Conservation (phyloP, 2,888 invertebrate species). For the Andrena bicolor region DNA sequence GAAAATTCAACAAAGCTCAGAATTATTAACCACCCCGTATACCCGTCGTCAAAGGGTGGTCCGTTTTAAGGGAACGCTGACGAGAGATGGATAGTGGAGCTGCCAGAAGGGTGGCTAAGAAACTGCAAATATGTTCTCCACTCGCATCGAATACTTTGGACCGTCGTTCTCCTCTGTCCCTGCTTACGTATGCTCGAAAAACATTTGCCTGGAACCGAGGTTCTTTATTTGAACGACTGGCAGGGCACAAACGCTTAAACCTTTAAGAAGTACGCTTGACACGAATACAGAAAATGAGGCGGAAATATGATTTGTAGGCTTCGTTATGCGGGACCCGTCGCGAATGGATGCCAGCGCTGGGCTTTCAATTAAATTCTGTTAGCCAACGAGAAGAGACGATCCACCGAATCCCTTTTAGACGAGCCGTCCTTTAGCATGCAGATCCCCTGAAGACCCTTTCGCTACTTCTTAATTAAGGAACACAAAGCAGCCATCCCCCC, state of each 20-base stretch:
- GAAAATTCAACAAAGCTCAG: too few relatives aligned
- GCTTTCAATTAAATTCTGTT: conserved; percentile 15
- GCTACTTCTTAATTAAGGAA: conserved; percentile 23
- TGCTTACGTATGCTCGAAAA: conserved; percentile 29
- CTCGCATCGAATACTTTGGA: conserved; percentile 12
- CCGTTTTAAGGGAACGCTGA: not conserved
- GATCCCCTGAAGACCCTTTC: conserved; percentile 28
- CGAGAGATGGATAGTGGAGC: not conserved
- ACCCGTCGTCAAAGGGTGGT: not conserved
- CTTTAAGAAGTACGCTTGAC: conserved; percentile 49
- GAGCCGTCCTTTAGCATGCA: conserved; percentile 13
- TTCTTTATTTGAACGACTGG: conserved; percentile 40
- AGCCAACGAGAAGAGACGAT: conserved; percentile 23
- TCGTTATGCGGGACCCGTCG: conserved; percentile 17
- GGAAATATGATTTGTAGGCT: conserved; percentile 44
- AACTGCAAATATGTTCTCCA: not conserved
- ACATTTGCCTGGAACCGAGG: conserved; percentile 37
- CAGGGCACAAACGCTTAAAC: conserved; percentile 29
- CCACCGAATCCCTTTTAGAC: not conserved
- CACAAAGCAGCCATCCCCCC: not conserved
- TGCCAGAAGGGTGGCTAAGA: not conserved
- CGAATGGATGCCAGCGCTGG: not conserved
- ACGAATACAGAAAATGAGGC: conserved; percentile 52
- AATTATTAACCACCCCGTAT: too few relatives aligned
- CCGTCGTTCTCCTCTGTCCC: not conserved